Conservation (phyloP, 2,888 invertebrate genomes). For the Bruchidius siliquastri region DNA sequence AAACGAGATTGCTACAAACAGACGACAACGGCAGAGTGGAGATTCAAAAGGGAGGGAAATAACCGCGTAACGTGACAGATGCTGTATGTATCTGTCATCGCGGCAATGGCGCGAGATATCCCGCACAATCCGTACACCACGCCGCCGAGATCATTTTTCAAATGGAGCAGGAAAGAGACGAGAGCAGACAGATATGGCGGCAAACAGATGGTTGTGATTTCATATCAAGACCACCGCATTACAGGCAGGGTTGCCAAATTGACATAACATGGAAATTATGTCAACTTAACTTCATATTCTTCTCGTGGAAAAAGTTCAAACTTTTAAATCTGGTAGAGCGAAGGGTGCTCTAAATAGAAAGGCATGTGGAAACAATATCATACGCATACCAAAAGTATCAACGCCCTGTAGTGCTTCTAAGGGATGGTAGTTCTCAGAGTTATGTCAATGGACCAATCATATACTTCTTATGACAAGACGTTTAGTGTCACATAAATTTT, state of each 20-base stretch:
- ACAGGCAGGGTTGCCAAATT: background rate
- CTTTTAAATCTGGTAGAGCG: too few species aligned
- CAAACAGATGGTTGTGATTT: background rate
- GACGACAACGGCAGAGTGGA: conserved; percentile 9
- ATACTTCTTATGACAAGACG: too few species aligned
- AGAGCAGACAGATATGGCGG: background rate
- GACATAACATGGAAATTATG: background rate
- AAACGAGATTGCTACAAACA: background rate
- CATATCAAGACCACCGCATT: background rate
- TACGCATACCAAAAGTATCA: too few species aligned
- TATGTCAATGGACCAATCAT: too few species aligned
- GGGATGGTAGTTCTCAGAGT: too few species aligned
- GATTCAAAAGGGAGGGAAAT: conserved; percentile 23
- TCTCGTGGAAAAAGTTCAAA: too few species aligned
- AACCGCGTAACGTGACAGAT: conserved; percentile 29
- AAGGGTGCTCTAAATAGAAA: too few species aligned
- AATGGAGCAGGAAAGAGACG: conserved; percentile 5
- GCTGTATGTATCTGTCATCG: conserved; percentile 29
- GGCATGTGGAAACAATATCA: too few species aligned
- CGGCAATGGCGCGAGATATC: background rate
- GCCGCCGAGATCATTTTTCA: conserved; percentile 15
- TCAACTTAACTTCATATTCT: too few species aligned
- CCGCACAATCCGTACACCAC: conserved; percentile 7
- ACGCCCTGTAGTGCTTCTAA: too few species aligned
- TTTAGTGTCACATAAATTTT: too few species aligned